Percentiles rank a stretch among this genome's conserved stretches.
phyloP scores from a whole-genome alignment of 2,888 invertebrate genomes.

The Gerris lacustris region DNA sequence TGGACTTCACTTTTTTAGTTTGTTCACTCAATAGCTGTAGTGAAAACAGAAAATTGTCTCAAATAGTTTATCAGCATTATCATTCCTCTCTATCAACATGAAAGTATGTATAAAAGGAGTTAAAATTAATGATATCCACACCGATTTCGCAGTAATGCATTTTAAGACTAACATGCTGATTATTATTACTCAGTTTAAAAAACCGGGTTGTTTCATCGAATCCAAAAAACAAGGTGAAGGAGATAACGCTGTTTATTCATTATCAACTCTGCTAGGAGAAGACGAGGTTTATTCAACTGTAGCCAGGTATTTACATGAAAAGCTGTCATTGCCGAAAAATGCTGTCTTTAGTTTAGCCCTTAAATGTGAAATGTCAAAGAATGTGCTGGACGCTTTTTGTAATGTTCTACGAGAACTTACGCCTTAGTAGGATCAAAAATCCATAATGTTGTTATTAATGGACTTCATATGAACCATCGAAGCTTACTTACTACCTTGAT shows the following conservation, averaged over 20 bases:
- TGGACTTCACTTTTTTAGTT: no score
- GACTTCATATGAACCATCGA: no score
- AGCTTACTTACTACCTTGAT: no score
- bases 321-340: background rate
- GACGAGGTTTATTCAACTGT: background rate
- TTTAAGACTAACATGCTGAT: background rate
- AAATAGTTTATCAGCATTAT: no score
- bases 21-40: no score
- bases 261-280: background rate
- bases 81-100: background rate
- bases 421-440: no score
- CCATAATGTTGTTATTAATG: no score
- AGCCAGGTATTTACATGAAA: background rate
- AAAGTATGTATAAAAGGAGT: background rate
- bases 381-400: background rate
- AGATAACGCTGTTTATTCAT: background rate
- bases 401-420: background rate
- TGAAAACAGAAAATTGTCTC: no score
- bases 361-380: background rate
- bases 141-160: background rate
- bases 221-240: background rate
- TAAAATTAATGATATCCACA: background rate
- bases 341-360: background rate
- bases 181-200: background rate
- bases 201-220: background rate